Conservation (phyloP, 2,113 vertebrate genomes). For the Oryzias melastigma region DNA sequence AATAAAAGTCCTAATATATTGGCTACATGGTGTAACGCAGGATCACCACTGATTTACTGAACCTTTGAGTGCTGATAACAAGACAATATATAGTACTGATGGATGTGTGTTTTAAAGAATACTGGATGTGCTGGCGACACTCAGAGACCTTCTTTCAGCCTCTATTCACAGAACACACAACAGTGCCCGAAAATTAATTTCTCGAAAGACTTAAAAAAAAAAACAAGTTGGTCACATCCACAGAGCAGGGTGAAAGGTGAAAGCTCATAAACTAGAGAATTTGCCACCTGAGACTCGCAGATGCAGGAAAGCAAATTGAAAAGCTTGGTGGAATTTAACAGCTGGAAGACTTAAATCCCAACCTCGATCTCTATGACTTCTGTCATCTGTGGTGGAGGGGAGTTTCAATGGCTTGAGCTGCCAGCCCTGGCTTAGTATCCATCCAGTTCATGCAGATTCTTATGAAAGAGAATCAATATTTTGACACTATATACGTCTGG, state of each 20-base stretch:
- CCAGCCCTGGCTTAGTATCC: conserved; percentile 53
- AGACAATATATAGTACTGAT: conserved; percentile 60
- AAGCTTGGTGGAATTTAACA: conserved; percentile 63
- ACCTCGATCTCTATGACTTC: conserved; percentile 51
- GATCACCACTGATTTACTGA: conserved; percentile 55
- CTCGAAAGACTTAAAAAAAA: conserved; percentile 2
- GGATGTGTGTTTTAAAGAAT: conserved; percentile 43
- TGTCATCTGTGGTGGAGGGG: conserved; percentile 51
- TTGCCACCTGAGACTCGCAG: conserved; percentile 74
- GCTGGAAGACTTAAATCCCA: conserved; percentile 67
- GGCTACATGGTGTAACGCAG: conserved; percentile 65
- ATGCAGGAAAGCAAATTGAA: conserved; percentile 65
- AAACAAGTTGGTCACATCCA: conserved; percentile 38
- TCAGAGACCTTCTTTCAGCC: conserved; percentile 26
- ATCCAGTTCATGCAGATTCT: conserved; percentile 36
- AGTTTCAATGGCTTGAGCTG: conserved; percentile 54
- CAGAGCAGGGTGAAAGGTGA: conserved; percentile 39
- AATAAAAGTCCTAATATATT: conserved; percentile 35
- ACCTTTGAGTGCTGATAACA: conserved; percentile 61
- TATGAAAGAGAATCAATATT: conserved; percentile 23
- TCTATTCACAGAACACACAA: conserved; percentile 44
- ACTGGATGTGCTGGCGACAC: conserved; percentile 50
- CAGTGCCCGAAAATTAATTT: conserved; percentile 41
- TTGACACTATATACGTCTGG: conserved; percentile 34
- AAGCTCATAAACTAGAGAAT: conserved; percentile 64